Evolutionary conservation across 2,888 invertebrate species (phyloP).

Genomic region (Andrena trimmerana): DNA sequence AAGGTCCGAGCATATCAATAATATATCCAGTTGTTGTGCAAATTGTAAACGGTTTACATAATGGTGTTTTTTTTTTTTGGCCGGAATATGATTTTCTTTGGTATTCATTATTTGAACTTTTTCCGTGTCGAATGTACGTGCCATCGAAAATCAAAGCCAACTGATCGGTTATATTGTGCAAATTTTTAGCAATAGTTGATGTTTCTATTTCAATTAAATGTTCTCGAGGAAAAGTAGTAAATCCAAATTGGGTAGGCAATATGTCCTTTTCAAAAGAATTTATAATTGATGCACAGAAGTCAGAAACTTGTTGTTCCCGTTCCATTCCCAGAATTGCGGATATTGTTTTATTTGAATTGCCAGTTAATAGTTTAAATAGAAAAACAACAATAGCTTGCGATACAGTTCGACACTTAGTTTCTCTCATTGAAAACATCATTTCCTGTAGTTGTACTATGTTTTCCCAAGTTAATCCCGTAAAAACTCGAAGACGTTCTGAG

Average conservation of each 20-base stretch:
- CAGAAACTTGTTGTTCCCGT: background rate
- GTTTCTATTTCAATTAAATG: background rate
- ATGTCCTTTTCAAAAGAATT: background rate
- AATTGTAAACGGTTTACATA: background rate
- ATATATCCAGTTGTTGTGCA: too few relatives aligned
- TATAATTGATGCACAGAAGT: background rate
- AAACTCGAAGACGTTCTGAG: background rate
- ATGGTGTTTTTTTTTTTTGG: background rate
- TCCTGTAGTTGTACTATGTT: background rate
- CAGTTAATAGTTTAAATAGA: background rate
- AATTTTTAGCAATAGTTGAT: background rate
- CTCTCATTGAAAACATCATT: background rate
- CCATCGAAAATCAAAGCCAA: background rate
- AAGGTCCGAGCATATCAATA: background rate
- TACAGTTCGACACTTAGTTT: conserved; percentile 6
- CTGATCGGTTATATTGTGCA: background rate
- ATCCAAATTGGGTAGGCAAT: background rate
- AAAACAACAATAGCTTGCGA: conserved; percentile 2
- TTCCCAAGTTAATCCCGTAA: background rate
- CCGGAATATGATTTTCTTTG: background rate
- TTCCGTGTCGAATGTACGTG: background rate
- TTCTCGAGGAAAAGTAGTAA: background rate
- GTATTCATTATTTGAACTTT: background rate
- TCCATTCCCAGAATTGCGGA: background rate
- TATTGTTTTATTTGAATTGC: background rate